These are phyloP conservation scores for Epirrita christyi DNA, from an alignment of 2,888 invertebrate genomes.

Conservation along the genomic window DNA sequence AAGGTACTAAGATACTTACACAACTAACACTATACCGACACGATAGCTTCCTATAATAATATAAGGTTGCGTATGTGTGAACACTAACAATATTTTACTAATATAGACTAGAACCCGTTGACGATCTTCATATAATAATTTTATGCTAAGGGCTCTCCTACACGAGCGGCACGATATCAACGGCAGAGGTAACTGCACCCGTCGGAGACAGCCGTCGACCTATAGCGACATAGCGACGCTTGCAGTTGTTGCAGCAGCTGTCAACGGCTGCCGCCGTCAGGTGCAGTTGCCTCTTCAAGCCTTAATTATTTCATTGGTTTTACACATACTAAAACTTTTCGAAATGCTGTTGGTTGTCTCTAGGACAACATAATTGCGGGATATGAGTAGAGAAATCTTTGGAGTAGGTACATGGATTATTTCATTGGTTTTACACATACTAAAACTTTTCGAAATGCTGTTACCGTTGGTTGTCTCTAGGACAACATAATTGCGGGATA, in stretches of 20 bases:
- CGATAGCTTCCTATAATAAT: background rate
- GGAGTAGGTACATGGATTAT: no score
- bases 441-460: background rate
- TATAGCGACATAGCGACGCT: no score
- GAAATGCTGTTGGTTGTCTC: constrained; percentile 7
- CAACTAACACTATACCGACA: constrained; percentile 48
- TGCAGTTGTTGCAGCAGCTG: no score
- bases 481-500: no score
- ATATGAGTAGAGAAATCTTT: no score
- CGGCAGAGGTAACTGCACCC: no score
- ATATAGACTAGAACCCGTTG: background rate
- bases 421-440: background rate
- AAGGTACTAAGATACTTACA: constrained; percentile 89
- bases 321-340: background rate
- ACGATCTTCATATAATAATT: background rate
- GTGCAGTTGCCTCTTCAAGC: no score
- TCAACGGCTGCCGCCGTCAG: no score
- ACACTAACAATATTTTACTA: background rate
- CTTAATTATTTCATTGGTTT: background rate
- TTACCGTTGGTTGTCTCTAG: constrained; percentile 7
- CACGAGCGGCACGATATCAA: no score
- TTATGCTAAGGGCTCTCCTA: background rate
- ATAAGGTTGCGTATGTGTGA: background rate
- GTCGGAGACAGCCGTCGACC: no score
- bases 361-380: no score